Evolutionary conservation across 2,888 invertebrate species (phyloP), one percentile per base, ranked within the genome.

Genomic region (Lasioglossum morio): DNA sequence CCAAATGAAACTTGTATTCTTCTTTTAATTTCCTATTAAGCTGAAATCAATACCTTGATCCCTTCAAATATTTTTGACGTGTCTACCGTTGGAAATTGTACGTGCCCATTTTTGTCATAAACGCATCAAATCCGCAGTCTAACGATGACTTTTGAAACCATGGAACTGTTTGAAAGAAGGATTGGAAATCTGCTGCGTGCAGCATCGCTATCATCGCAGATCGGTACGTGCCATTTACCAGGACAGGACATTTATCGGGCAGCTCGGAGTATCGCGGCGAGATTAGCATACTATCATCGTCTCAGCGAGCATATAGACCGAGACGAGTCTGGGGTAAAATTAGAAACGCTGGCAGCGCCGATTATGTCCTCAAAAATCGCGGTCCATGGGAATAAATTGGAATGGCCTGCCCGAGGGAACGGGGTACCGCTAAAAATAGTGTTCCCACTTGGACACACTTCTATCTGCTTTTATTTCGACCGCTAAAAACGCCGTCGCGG

Each of bases 281-380:
- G 53, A 53, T 53, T 53, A 53, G 53, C 53, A 10, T n/a, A n/a
- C 53, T n/a, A 53, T 53, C 60, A 60, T n/a, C 60, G 16, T 60
- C 60, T 30, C 14, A 4, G 27, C 27, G 27, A 60, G 53, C 53
- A 53, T 53, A 4, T 53, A 53, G 53, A 60, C 27, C 60, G 27
- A 27, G 27, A 53, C 53, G 53, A n/a, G 53, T 53, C 53, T 53
- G 23, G 23, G 1, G n/a, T 60, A 60, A 60, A 60, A 60, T 60
- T 60, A 60, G 60, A 60, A 60, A 30, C 60, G 60, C n/a, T 16
- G 60, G 27, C 27, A 27, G 27, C 27, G 60, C 60, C 60, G 27
- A 60, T 60, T 60, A 60, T 60, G 60, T 60, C 60, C 27, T 60
- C 27, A 60, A 60, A 60, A 60, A 60, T 60, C 27, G 27, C 60